Conservation (phyloP, 2,797 vertebrate species). For the Tenualosa thibaudeaui region DNA sequence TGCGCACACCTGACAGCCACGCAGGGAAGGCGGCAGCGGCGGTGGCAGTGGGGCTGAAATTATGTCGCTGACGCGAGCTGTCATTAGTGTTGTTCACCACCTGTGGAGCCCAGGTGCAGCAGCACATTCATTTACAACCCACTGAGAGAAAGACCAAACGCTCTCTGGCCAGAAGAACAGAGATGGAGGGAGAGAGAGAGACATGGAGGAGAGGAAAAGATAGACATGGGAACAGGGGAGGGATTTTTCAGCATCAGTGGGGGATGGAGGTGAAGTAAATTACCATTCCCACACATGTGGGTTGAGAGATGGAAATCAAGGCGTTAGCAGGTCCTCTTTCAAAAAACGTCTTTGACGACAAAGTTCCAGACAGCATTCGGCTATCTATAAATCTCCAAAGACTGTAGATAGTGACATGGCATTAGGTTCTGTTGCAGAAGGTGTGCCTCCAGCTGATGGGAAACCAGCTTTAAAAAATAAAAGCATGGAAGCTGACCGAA, state of each 20-base stretch:
- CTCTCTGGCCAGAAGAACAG: constrained; percentile 32
- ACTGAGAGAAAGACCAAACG: constrained; percentile 41
- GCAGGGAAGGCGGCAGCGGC: constrained; percentile 34
- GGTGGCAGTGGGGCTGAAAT: constrained; percentile 32
- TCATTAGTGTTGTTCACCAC: constrained; percentile 48
- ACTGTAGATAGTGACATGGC: constrained; percentile 9
- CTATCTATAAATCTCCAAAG: constrained; percentile 30
- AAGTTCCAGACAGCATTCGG: constrained; percentile 46
- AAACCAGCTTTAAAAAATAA: background rate
- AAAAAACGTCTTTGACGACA: constrained; percentile 44
- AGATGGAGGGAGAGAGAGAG: background rate
- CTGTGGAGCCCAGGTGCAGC: constrained; percentile 57
- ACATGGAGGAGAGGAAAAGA: background rate
- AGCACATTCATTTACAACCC: constrained; percentile 45
- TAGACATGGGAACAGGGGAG: background rate
- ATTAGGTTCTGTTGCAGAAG: constrained; percentile 34
- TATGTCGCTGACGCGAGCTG: constrained; percentile 54
- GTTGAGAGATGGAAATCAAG: constrained; percentile 32
- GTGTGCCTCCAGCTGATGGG: constrained; percentile 11
- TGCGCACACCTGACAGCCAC: constrained; percentile 48
- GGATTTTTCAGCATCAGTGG: background rate
- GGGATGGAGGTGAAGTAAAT: constrained; percentile 43
- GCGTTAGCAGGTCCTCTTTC: constrained; percentile 39
- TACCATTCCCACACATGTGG: constrained; percentile 42
- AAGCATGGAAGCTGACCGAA: constrained; percentile 33